These are phyloP conservation scores for Ceratosolen fusciceps DNA, from an alignment of 1,140 invertebrate genomes.

Conservation along the genomic window DNA sequence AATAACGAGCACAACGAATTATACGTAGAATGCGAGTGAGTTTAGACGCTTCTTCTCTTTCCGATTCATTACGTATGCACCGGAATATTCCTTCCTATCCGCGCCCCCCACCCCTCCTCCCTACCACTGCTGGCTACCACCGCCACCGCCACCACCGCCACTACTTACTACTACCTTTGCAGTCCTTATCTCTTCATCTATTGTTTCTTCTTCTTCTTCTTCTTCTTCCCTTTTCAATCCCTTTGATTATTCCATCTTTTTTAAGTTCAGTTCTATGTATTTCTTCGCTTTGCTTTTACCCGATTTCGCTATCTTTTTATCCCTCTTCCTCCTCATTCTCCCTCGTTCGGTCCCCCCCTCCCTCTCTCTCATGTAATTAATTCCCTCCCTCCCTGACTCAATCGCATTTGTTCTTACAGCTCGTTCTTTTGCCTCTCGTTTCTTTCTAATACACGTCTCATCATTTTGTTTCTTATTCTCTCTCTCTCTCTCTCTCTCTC, in stretches of 20 bases:
- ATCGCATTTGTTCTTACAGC: no score
- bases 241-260: conserved; percentile 24
- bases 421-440: not conserved
- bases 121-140: not conserved
- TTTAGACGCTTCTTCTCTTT: not conserved
- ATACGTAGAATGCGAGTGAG: not conserved
- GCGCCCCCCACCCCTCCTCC: not conserved
- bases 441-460: conserved; percentile 11
- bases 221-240: conserved; percentile 2
- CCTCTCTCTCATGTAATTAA: no score
- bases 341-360: not conserved
- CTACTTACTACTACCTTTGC: not conserved
- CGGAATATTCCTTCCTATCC: not conserved
- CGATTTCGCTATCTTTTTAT: not conserved
- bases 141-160: not conserved
- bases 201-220: conserved; percentile 11
- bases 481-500: not conserved
- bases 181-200: conserved; percentile 23
- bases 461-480: not conserved
- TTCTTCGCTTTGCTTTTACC: not conserved
- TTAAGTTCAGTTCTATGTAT: not conserved
- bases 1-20: not conserved
- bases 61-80: not conserved
- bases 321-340: not conserved
- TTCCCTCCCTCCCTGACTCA: no score